Base-by-base conservation (phyloP, 2,797 vertebrate genomes). In the Sebastes goodei region DNA sequence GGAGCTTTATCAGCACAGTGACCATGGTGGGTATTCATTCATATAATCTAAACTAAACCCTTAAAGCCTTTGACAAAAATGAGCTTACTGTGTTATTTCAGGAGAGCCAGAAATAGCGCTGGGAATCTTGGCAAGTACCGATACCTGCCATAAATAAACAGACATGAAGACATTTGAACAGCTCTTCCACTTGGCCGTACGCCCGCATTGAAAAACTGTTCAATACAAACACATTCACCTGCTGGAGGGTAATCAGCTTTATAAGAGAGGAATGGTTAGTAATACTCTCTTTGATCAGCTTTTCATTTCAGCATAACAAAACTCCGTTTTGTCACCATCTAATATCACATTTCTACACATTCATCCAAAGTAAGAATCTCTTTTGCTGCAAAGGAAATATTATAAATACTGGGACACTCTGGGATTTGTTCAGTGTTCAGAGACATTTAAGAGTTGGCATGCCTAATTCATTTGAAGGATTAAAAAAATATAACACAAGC, bases 111-210 rank as follows among this genome's bases (percentile, higher is more conserved):
- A 92, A 94, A 93, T 93, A 94, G 91, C 83, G 42, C 61, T 38
- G 72, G 80, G 74, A 74, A 80, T 92, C 74, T 91, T 93, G 90
- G 93, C 92, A 83, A 82, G 69, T 71, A 59, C 38, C 74, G 25
- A 82, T 77, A 86, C 83, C 83, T 90, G 81, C 81, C 81, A 88
- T 86, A 90, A 91, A 90, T 89, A 93, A 86, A 82, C 83, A 90
- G 85, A 87, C 78, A 86, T 81, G 42, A 78, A 88, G 82, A 88
- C 30, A 81, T 81, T 73, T 73, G 71, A 82, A 84, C 76, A 86
- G 82, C 80, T 86, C 80, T 84, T 82, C 59, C 57, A 77, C 63
- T 91, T 91, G 89, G 91, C 86, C 66, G 29, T 6, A n/a, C 69
- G 86, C 89, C 92, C 74, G 77, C 84, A 68, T 8, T 79, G 42